A percentile compares a stretch with the other conserved stretches of the same genome.
phyloP scores from a whole-genome alignment of 1,140 invertebrate genomes.

The Pararge aegeria region DNA sequence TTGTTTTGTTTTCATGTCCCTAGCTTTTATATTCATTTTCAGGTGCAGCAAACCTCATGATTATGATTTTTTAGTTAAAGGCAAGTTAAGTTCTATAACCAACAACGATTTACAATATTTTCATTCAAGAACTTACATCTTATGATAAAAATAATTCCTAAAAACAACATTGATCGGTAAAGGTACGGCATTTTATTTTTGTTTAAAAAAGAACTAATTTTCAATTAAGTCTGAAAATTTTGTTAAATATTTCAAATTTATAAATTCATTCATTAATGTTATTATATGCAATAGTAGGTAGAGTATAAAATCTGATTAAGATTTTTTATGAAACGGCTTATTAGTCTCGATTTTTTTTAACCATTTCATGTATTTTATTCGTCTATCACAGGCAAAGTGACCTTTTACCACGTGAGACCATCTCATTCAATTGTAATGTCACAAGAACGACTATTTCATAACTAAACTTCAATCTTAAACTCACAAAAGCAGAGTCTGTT shows the following conservation, averaged over 20 bases:
- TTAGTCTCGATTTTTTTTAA: slow-evolving; percentile 20
- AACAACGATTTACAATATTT: too few species aligned
- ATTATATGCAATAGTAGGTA: not conserved
- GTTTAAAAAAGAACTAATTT: too few species aligned
- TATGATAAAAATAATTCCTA: too few species aligned
- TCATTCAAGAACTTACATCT: too few species aligned
- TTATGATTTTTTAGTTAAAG: too few species aligned
- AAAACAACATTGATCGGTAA: too few species aligned
- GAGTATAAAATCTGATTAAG: slow-evolving; percentile 8
- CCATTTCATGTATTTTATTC: slow-evolving; percentile 61
- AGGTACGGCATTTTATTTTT: too few species aligned
- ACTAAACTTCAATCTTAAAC: slow-evolving; percentile 34
- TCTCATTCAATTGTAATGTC: slow-evolving; percentile 33
- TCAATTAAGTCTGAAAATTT: too few species aligned
- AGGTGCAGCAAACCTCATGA: not conserved
- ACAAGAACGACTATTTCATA: slow-evolving; percentile 8
- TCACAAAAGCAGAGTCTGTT: slow-evolving; percentile 27
- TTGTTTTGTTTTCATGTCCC: slow-evolving; percentile 6
- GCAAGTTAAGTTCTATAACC: too few species aligned
- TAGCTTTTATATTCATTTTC: not conserved
- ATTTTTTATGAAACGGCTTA: slow-evolving; percentile 22
- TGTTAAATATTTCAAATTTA: too few species aligned
- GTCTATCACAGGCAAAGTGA: slow-evolving; percentile 56
- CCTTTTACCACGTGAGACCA: slow-evolving; percentile 67
- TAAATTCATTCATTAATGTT: too few species aligned